phyloP scores from a whole-genome alignment of 2,888 invertebrate genomes.

The Amphipyra tragopoginis region DNA sequence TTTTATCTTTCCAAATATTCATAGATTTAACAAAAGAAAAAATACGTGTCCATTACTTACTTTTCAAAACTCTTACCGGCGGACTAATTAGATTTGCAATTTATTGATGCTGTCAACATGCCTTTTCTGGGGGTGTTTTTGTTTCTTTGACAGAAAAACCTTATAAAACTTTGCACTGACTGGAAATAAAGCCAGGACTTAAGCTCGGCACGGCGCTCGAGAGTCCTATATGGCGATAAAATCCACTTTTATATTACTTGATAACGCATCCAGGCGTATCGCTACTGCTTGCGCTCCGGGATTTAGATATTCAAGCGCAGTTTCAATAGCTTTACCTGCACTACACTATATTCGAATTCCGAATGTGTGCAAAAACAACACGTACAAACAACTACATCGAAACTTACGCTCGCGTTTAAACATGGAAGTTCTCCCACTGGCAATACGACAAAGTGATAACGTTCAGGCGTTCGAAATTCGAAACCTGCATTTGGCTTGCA shows the following conservation, averaged over 20 bases:
- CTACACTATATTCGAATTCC: constrained; percentile 16
- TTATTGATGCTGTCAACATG: too few species aligned
- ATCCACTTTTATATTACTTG: constrained; percentile 28
- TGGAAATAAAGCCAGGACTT: too few species aligned
- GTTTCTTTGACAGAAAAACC: too few species aligned
- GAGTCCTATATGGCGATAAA: constrained; percentile 3
- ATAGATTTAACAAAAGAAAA: too few species aligned
- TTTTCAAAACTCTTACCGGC: too few species aligned
- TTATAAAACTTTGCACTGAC: too few species aligned
- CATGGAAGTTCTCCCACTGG: constrained; percentile 32
- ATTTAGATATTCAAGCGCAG: constrained; percentile 44
- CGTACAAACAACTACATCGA: constrained; percentile 16
- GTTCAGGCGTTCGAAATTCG: constrained; percentile 27
- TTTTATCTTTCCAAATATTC: too few species aligned
- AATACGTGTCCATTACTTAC: too few species aligned
- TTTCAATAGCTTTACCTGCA: constrained; percentile 27
- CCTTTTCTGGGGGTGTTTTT: too few species aligned
- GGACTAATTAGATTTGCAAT: too few species aligned
- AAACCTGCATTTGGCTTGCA: constrained; percentile 32
- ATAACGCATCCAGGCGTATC: constrained; percentile 29
- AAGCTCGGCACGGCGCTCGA: too few species aligned
- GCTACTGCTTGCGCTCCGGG: constrained; percentile 21
- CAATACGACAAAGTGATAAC: constrained; percentile 33
- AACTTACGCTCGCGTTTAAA: constrained; percentile 22
- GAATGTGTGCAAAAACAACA: constrained; percentile 12